Conservation (phyloP, 2,888 invertebrate genomes). For the Diploptera punctata region DNA sequence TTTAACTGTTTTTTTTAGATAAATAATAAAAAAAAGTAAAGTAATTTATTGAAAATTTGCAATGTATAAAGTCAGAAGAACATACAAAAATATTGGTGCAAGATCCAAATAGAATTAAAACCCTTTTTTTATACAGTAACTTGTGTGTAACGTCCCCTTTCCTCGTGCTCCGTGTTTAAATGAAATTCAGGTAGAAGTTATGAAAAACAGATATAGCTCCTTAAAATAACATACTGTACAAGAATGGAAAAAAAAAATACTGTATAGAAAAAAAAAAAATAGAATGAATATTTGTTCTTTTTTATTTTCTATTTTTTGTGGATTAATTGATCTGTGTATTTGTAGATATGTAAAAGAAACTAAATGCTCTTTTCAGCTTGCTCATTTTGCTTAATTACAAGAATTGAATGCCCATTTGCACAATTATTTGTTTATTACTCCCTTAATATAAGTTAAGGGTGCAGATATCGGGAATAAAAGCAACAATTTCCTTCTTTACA, state of each 20-base stretch:
- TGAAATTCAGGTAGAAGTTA: background rate
- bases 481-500: too few species aligned
- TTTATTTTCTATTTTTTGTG: background rate
- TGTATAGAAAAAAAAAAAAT: slow-evolving; percentile 22
- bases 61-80: background rate
- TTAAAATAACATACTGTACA: slow-evolving; percentile 4
- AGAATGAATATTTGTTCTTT: slow-evolving; percentile 8
- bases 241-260: background rate
- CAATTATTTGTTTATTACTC: background rate
- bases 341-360: slow-evolving; percentile 7
- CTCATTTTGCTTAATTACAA: background rate
- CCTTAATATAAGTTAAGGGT: too few species aligned
- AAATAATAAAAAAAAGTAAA: too few species aligned
- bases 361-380: slow-evolving; percentile 16
- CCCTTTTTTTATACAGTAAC: slow-evolving; percentile 19
- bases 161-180: background rate
- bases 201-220: background rate
- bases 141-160: background rate
- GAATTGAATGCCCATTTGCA: background rate
- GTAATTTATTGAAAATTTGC: slow-evolving; percentile 1
- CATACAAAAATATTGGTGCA: slow-evolving; percentile 5
- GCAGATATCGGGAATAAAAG: too few species aligned
- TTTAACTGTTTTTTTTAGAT: slow-evolving; percentile 7
- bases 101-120: background rate
- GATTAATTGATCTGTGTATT: slow-evolving; percentile 23